These are phyloP conservation scores for Peromyscus melanophrys DNA, from an alignment of 2,797 vertebrate genomes.

Conservation along the genomic window DNA sequence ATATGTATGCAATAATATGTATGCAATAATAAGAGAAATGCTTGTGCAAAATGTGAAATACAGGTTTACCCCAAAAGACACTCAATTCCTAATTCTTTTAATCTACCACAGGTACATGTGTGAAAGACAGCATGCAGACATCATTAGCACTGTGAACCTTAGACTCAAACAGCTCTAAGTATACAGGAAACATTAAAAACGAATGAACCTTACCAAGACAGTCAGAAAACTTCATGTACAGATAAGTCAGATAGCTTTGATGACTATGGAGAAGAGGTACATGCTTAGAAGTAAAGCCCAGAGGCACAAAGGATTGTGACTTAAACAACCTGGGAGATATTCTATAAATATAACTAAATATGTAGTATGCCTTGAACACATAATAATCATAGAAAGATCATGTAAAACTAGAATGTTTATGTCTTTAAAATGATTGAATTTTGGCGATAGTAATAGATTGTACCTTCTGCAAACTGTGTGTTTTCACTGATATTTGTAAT, in stretches of 20 bases:
- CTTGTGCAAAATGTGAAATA: background rate
- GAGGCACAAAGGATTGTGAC: background rate
- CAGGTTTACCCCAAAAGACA: background rate
- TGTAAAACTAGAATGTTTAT: background rate
- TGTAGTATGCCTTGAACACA: background rate
- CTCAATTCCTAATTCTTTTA: background rate
- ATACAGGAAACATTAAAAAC: background rate
- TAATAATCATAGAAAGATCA: background rate
- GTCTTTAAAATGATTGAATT: background rate
- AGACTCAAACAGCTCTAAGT: background rate
- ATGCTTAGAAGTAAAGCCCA: background rate
- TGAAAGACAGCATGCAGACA: background rate
- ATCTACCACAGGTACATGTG: too few relatives aligned
- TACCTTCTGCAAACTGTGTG: background rate
- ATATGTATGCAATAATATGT: background rate
- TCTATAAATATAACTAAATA: background rate
- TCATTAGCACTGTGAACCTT: background rate
- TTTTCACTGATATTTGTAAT: background rate
- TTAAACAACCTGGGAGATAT: background rate
- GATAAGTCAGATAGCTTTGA: background rate
- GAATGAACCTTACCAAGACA: background rate
- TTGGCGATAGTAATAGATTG: background rate
- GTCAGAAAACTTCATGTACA: background rate
- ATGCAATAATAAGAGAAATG: background rate
- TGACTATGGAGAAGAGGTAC: background rate